A percentile compares a stretch with the other conserved stretches of the same genome.
Evolutionary conservation across 2,113 vertebrate species (phyloP).

Genomic region (Anhinga rufa): DNA sequence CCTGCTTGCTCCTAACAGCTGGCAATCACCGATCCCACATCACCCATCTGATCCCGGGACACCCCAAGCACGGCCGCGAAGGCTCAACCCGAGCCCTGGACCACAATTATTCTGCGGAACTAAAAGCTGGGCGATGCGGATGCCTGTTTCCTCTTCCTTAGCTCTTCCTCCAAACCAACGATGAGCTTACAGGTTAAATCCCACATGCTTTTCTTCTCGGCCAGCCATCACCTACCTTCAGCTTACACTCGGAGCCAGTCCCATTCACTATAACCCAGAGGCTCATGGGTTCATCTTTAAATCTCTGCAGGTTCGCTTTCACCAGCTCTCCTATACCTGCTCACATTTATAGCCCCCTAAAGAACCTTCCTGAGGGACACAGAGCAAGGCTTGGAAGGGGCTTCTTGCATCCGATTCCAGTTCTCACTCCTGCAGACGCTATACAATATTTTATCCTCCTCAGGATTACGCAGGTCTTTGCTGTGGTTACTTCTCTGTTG

Average conservation of each 20-base stretch:
- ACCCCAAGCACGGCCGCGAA: rapidly evolving
- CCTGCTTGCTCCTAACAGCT: background rate
- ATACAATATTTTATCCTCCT: background rate
- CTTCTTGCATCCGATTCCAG: background rate
- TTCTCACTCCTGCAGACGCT: background rate
- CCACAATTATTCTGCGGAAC: background rate
- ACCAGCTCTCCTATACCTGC: background rate
- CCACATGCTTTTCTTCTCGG: background rate
- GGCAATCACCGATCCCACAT: background rate
- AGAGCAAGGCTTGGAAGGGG: background rate
- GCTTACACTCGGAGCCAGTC: background rate
- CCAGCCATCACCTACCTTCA: background rate
- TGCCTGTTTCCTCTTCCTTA: background rate
- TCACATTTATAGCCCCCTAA: background rate
- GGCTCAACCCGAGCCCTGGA: rapidly evolving
- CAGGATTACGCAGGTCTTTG: background rate
- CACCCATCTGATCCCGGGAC: background rate
- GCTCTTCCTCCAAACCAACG: background rate
- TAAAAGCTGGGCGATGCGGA: rapidly evolving
- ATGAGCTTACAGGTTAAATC: background rate
- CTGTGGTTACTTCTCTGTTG: background rate
- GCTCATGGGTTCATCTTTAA: background rate
- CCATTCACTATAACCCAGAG: background rate
- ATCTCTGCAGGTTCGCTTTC: background rate
- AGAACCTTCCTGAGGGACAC: background rate